A percentile compares a stretch with the other conserved stretches of the same genome.
Conservation (phyloP, 2,113 vertebrate genomes). For the Equus quagga region DNA sequence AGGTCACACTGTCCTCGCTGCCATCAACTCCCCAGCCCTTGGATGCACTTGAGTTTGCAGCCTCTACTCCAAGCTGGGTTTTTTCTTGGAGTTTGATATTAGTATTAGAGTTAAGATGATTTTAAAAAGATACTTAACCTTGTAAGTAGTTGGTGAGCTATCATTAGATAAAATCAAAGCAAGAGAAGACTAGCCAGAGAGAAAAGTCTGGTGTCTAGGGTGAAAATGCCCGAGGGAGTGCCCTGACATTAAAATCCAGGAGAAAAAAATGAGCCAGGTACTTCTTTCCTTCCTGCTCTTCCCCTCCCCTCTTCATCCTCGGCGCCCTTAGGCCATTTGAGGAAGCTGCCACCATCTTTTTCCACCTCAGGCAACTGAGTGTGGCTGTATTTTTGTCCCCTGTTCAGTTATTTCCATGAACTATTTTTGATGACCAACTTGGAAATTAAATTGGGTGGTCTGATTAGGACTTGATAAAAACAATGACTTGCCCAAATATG, state of each 20-base stretch:
- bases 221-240: neutral
- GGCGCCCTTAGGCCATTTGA: conserved; percentile 40
- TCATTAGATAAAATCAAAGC: neutral
- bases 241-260: neutral
- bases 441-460: conserved; percentile 35
- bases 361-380: conserved; percentile 62
- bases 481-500: neutral
- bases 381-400: conserved; percentile 56
- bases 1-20: neutral
- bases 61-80: neutral
- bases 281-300: neutral
- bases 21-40: accelerated
- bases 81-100: neutral
- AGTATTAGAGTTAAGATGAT: neutral
- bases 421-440: conserved; percentile 60
- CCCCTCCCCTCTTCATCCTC: neutral
- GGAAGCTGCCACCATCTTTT: conserved; percentile 46
- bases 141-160: neutral
- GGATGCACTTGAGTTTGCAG: neutral
- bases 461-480: conserved; percentile 31
- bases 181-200: neutral
- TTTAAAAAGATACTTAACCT: neutral
- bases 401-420: conserved; percentile 71
- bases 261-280: neutral
- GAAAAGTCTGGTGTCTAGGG: neutral